Evolutionary conservation across 1,140 invertebrate genomes (phyloP).

Genomic region (Drosophila truncata): DNA sequence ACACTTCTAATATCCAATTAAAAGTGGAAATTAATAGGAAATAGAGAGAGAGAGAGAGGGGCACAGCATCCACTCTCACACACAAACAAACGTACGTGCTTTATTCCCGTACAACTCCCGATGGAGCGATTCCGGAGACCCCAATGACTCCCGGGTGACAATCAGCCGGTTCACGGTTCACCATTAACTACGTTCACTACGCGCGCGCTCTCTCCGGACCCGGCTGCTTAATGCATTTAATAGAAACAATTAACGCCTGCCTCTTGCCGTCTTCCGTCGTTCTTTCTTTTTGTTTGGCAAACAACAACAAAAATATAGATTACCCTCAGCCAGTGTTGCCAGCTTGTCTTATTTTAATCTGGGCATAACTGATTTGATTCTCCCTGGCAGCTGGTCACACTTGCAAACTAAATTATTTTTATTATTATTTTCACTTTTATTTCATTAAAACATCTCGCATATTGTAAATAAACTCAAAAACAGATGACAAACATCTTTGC

Average conservation of each 20-base stretch:
- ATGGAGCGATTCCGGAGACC: constrained; percentile 26
- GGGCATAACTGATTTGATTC: too few relatives aligned
- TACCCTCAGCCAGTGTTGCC: too few relatives aligned
- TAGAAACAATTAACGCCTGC: constrained; percentile 19
- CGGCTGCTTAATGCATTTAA: constrained; percentile 32
- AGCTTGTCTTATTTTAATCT: too few relatives aligned
- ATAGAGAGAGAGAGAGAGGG: background rate
- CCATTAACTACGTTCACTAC: too few relatives aligned
- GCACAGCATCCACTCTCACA: constrained; percentile 21
- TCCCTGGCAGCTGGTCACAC: background rate
- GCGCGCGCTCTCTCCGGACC: constrained; percentile 16
- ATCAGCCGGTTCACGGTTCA: constrained; percentile 24
- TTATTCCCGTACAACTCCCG: constrained; percentile 23
- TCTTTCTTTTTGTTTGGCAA: constrained; percentile 27
- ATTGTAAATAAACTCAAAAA: background rate
- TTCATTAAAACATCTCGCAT: too few relatives aligned
- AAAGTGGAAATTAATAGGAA: constrained; percentile 21
- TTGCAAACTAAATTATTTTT: background rate
- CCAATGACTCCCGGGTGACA: constrained; percentile 21
- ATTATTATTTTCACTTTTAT: too few relatives aligned
- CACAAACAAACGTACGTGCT: constrained; percentile 17
- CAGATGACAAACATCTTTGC: background rate
- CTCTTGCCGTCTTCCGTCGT: background rate
- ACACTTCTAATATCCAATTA: constrained; percentile 24
- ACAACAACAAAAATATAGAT: constrained; percentile 24